Percentiles rank a stretch among this genome's conserved stretches.
Evolutionary conservation across 2,113 vertebrate species (phyloP).

Genomic region (Melanostigma gelatinosum): DNA sequence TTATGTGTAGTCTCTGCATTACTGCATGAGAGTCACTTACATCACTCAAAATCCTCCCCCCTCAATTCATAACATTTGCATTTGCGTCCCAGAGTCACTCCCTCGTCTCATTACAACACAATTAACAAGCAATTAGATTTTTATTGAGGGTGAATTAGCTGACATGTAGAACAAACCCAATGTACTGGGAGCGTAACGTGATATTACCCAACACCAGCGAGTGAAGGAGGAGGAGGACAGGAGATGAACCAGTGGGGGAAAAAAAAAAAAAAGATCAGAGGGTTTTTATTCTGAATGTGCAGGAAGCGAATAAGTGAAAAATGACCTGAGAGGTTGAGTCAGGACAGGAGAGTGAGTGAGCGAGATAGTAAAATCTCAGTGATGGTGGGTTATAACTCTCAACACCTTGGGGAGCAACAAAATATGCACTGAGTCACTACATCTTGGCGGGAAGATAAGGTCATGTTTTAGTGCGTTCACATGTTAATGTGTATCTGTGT

Average conservation of each 20-base stretch:
- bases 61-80: slow-evolving; percentile 54
- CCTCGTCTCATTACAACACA: slow-evolving; percentile 79
- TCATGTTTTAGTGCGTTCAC: slow-evolving; percentile 14
- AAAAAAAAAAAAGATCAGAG: background rate
- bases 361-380: slow-evolving; percentile 34
- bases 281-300: slow-evolving; percentile 24
- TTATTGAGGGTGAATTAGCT: slow-evolving; percentile 81
- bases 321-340: slow-evolving; percentile 23
- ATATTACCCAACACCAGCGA: slow-evolving; percentile 36
- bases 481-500: slow-evolving; percentile 14
- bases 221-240: slow-evolving; percentile 1
- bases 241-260: background rate
- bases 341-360: slow-evolving; percentile 5
- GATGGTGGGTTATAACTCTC: slow-evolving; percentile 17
- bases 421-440: slow-evolving; percentile 5
- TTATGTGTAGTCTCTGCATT: background rate
- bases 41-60: slow-evolving; percentile 35
- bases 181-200: slow-evolving; percentile 62
- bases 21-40: slow-evolving; percentile 1
- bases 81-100: slow-evolving; percentile 57
- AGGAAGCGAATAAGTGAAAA: slow-evolving; percentile 1
- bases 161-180: slow-evolving; percentile 71
- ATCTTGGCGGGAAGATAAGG: slow-evolving; percentile 8
- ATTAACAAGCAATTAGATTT: slow-evolving; percentile 79
- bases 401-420: background rate